Base-by-base conservation (phyloP, 1,140 invertebrate species). In the Matsumurasca onukii region DNA sequence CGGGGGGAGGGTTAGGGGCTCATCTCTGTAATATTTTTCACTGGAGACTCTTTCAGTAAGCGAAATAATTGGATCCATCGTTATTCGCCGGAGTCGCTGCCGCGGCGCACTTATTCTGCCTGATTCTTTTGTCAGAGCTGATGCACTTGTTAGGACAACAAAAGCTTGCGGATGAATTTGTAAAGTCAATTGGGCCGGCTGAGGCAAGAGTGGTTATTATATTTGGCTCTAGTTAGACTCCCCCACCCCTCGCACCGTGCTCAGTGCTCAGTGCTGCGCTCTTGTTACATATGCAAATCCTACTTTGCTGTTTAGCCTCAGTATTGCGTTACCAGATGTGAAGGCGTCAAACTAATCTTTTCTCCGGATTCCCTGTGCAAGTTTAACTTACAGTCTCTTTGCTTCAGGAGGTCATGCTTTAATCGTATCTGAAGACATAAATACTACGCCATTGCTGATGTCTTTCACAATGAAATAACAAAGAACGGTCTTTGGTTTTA, bases 61-160 rank as follows among this genome's bases (percentile, higher is more conserved):
- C 55, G 55, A 59, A 59, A 59, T 59, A 59, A 59, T 59, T 59
- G 55, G 55, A 59, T 59, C 30, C 55, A 59, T 59, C 55, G 55
- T 59, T 59, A 59, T 59, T 9, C 55, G 30, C 49, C 3, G n/a
- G n/a, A n/a, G n/a, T n/a, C n/a, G n/a, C n/a, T 27, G 24, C 55
- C 55, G 25, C 55, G 24, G 24, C 55, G 25, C 25, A 59, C 55
- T 59, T 59, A 59, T 59, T 59, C 25, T 59, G 30, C 55, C 25
- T 59, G 15, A 27, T 22, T 59, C 55, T 59, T 59, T 59, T 59
- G 55, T 59, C 9, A 59, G 30, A 59, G 25, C n/a, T n/a, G n/a
- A 59, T 27, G 24, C 30, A 59, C 55, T 59, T 59, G 55, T 59
- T 27, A 25, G 13, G 55, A 15, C 24, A 59, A 59, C 55, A 59